phyloP scores from a whole-genome alignment of 2,888 invertebrate genomes.

The Hypena proboscidalis region DNA sequence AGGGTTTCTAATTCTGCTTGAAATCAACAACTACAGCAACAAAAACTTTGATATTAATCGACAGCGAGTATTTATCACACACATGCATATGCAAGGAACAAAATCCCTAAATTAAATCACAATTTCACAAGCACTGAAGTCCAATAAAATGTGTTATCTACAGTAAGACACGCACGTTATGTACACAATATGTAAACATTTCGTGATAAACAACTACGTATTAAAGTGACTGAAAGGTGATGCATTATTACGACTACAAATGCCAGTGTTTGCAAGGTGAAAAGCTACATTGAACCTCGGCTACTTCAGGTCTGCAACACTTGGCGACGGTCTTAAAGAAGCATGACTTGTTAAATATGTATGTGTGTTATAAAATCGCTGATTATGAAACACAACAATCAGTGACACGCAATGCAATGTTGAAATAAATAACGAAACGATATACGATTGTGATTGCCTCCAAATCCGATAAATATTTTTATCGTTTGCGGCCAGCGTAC shows the following conservation, averaged over 20 bases:
- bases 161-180: constrained; percentile 23
- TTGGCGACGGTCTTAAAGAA: constrained; percentile 30
- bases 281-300: constrained; percentile 33
- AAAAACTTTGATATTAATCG: constrained; percentile 52
- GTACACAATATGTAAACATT: constrained; percentile 20
- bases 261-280: constrained; percentile 24
- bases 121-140: constrained; percentile 44
- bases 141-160: constrained; percentile 41
- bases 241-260: constrained; percentile 26
- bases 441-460: constrained; percentile 61
- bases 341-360: constrained; percentile 46
- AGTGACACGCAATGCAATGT: constrained; percentile 65
- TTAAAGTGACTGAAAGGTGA: constrained; percentile 32
- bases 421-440: constrained; percentile 52
- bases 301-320: constrained; percentile 20
- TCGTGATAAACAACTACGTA: constrained; percentile 18
- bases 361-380: constrained; percentile 70
- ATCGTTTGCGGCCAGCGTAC: constrained; percentile 66
- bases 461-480: constrained; percentile 52
- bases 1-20: constrained; percentile 47
- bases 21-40: constrained; percentile 67
- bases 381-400: constrained; percentile 56
- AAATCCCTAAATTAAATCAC: constrained; percentile 23
- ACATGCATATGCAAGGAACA: constrained; percentile 45
- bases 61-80: constrained; percentile 48